These are phyloP conservation scores for Ophraella communa DNA, from an alignment of 2,888 invertebrate species.

Conservation along the genomic window DNA sequence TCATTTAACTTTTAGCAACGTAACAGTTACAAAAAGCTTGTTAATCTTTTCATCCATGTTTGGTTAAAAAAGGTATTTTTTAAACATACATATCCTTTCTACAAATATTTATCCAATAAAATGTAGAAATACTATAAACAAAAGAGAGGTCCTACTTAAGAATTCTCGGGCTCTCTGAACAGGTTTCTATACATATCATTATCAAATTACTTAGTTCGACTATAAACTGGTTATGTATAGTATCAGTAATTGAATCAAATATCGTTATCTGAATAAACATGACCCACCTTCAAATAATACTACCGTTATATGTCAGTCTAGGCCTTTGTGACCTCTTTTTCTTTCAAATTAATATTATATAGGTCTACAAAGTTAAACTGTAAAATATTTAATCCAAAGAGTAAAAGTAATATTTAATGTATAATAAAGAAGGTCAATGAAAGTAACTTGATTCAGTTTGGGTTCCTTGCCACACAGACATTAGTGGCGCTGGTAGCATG, in stretches of 20 bases:
- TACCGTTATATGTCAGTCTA: conserved; percentile 14
- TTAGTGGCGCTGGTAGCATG: too few species aligned
- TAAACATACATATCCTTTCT: too few species aligned
- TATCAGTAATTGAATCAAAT: conserved; percentile 23
- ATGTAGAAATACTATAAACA: neutral
- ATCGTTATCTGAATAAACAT: conserved; percentile 18
- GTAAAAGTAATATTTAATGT: neutral
- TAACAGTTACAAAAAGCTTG: too few species aligned
- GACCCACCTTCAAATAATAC: conserved; percentile 18
- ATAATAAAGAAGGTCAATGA: too few species aligned
- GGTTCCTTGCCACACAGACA: too few species aligned
- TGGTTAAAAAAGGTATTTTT: too few species aligned
- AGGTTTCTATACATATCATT: conserved; percentile 17
- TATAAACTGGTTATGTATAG: neutral
- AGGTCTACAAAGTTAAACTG: neutral
- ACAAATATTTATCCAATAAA: too few species aligned
- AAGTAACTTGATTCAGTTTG: too few species aligned
- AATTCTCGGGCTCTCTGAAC: neutral
- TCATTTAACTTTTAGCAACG: too few species aligned
- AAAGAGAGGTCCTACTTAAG: neutral
- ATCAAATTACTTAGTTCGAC: conserved; percentile 8
- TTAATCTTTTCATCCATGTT: too few species aligned
- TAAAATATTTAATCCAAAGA: too few species aligned
- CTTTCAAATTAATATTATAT: neutral
- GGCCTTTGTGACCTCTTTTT: neutral